Conservation (phyloP, 2,797 vertebrate species). For the Acipenser ruthenus region DNA sequence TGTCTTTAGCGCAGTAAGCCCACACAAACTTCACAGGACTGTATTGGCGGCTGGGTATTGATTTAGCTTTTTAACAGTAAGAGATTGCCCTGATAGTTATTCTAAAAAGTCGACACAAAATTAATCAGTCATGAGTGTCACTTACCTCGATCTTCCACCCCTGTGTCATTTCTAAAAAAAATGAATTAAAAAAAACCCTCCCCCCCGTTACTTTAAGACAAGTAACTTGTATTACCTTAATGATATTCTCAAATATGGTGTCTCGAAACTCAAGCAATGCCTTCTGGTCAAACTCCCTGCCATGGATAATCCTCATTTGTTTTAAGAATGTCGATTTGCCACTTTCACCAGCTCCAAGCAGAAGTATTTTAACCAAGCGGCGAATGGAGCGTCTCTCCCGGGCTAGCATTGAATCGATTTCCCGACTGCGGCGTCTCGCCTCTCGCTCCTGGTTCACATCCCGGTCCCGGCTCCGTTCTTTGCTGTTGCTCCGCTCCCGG, state of each 20-base stretch:
- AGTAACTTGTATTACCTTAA: slow-evolving; percentile 66
- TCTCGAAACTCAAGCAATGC: slow-evolving; percentile 88
- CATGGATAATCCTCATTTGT: slow-evolving; percentile 95
- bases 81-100: too few species aligned
- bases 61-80: too few species aligned
- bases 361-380: slow-evolving; percentile 83
- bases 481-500: slow-evolving; percentile 56
- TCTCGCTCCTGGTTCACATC: slow-evolving; percentile 73
- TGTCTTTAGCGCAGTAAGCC: too few species aligned
- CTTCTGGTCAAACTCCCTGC: slow-evolving; percentile 86
- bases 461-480: slow-evolving; percentile 58
- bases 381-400: slow-evolving; percentile 84
- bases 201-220: too few species aligned
- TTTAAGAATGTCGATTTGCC: slow-evolving; percentile 95
- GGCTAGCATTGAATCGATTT: slow-evolving; percentile 86
- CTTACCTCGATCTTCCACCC: too few species aligned
- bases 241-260: slow-evolving; percentile 89
- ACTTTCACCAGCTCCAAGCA: slow-evolving; percentile 91
- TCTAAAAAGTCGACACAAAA: too few species aligned
- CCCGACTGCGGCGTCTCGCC: slow-evolving; percentile 79
- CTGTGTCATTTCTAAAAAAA: too few species aligned
- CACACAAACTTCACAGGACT: too few species aligned
- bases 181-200: too few species aligned
- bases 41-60: too few species aligned
- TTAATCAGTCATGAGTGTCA: too few species aligned